Conservation (phyloP, 2,113 vertebrate genomes). For the Capreolus pygargus region DNA sequence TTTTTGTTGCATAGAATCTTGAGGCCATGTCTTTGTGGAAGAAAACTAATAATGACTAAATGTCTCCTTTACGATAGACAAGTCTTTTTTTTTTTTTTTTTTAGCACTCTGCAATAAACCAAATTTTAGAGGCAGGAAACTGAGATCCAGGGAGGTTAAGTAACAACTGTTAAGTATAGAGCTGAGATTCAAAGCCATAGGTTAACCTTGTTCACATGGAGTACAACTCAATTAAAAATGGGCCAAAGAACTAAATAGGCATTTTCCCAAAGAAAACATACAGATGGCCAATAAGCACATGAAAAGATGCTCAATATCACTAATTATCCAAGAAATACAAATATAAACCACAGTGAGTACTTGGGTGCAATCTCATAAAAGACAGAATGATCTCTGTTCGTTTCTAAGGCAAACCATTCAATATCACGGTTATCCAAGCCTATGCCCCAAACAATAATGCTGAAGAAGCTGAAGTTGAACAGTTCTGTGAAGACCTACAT, state of each 20-base stretch:
- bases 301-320: neutral
- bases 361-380: neutral
- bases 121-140: neutral
- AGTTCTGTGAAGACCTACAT: neutral
- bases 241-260: neutral
- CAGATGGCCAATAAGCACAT: neutral
- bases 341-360: neutral
- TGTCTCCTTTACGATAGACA: neutral
- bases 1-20: neutral
- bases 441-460: neutral
- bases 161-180: neutral
- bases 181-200: neutral
- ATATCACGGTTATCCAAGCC: neutral
- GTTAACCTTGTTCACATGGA: neutral
- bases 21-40: neutral
- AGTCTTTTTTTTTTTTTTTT: neutral
- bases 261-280: neutral
- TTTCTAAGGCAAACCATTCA: neutral
- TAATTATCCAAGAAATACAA: neutral
- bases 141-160: neutral
- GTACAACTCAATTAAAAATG: neutral
- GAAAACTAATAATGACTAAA: neutral
- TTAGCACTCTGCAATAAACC: neutral
- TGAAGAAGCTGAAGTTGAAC: neutral
- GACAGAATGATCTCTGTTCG: neutral